phyloP scores from a whole-genome alignment of 2,113 vertebrate species.

The Noturus placidus region DNA sequence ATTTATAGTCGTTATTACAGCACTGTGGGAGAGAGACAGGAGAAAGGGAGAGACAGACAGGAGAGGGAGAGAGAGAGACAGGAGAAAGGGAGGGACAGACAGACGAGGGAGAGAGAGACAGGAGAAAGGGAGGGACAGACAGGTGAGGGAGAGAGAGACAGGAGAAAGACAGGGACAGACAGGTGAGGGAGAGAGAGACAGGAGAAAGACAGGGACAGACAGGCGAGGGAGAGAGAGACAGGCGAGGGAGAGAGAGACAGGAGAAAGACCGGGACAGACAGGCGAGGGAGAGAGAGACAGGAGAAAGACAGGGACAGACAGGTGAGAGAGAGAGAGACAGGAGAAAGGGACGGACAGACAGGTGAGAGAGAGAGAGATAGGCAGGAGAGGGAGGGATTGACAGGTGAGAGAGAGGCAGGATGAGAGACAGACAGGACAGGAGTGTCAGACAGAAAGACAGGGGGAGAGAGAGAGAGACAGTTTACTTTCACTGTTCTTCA shows the following conservation, averaged over 20 bases:
- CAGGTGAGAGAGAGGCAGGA: background rate
- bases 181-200: background rate
- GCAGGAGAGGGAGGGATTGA: too few relatives aligned
- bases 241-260: background rate
- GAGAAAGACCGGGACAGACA: background rate
- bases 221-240: background rate
- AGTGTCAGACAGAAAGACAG: too few relatives aligned
- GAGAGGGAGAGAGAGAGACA: too few relatives aligned
- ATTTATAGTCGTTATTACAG: constrained; percentile 89
- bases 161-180: background rate
- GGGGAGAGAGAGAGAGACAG: background rate
- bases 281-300: background rate
- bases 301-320: background rate
- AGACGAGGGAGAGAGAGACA: background rate
- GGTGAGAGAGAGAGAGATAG: background rate
- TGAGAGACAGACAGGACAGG: too few relatives aligned
- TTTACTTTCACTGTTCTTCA: background rate
- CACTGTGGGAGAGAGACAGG: constrained; percentile 65
- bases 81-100: background rate
- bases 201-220: background rate
- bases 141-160: background rate
- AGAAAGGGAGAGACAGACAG: background rate
- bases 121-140: background rate
- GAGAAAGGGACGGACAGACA: too few relatives aligned
- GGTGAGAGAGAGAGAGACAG: background rate